Conservation (phyloP, 2,888 invertebrate genomes). For the Ceraclea dissimilis region DNA sequence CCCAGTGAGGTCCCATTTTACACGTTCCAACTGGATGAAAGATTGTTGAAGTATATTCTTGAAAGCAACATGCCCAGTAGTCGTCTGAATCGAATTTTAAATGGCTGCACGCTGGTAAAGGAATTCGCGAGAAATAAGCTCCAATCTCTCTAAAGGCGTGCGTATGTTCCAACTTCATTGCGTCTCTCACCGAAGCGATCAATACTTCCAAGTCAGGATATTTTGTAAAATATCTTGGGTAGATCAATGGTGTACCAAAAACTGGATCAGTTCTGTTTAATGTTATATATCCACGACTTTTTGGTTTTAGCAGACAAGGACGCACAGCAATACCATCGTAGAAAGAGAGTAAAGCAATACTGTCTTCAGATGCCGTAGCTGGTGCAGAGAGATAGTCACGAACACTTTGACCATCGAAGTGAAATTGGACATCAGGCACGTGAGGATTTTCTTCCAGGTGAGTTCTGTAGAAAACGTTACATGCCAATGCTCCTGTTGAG, state of each 20-base stretch:
- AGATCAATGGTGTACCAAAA: conserved; percentile 64
- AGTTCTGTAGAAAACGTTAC: conserved; percentile 55
- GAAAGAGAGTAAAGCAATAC: conserved; percentile 51
- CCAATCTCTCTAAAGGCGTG: conserved; percentile 51
- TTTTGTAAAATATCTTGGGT: conserved; percentile 60
- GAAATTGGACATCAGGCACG: conserved; percentile 59
- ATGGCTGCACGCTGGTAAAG: conserved; percentile 51
- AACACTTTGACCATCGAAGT: conserved; percentile 53
- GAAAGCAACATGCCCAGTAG: conserved; percentile 59
- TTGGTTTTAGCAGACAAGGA: conserved; percentile 55
- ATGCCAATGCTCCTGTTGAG: conserved; percentile 47
- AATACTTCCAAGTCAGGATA: conserved; percentile 55
- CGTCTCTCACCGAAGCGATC: conserved; percentile 53
- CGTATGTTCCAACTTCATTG: conserved; percentile 51
- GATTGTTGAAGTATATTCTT: conserved; percentile 61
- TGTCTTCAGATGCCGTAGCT: conserved; percentile 39
- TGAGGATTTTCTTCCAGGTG: conserved; percentile 39
- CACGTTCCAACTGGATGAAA: conserved; percentile 64
- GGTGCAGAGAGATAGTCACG: conserved; percentile 54
- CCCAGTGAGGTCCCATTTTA: conserved; percentile 60
- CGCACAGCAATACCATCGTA: conserved; percentile 54
- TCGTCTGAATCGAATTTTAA: conserved; percentile 53
- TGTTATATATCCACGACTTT: conserved; percentile 54
- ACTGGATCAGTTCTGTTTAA: conserved; percentile 64
- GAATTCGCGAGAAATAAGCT: conserved; percentile 47